phyloP scores from a whole-genome alignment of 2,113 vertebrate genomes.

The Xerus inauris region DNA sequence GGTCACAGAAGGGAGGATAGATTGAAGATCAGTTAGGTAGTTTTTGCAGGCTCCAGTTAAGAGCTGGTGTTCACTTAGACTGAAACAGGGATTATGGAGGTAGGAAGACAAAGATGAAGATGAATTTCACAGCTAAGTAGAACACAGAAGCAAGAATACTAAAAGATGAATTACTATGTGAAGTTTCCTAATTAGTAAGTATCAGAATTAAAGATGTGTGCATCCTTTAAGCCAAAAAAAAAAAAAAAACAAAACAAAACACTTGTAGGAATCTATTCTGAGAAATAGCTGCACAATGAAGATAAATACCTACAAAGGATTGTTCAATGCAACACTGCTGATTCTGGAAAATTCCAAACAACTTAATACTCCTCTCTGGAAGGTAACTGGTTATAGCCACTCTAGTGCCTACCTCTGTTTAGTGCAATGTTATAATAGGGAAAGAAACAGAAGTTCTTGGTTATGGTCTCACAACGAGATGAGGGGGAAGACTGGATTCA shows the following conservation, averaged over 20 bases:
- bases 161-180: neutral
- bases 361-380: neutral
- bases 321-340: neutral
- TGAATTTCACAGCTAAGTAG: neutral
- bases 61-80: neutral
- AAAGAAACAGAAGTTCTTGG: neutral
- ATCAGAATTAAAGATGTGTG: slow-evolving; percentile 20
- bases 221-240: neutral
- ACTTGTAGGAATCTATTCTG: neutral
- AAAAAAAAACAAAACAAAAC: too few relatives aligned
- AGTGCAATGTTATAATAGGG: neutral
- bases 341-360: slow-evolving; percentile 20
- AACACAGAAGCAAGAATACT: neutral
- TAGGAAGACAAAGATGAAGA: neutral
- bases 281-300: slow-evolving; percentile 23
- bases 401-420: too few relatives aligned
- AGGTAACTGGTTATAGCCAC: neutral
- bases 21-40: neutral
- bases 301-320: neutral
- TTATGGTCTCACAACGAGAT: neutral
- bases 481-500: neutral
- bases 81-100: neutral
- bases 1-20: neutral
- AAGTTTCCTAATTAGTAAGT: neutral
- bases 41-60: neutral